Evolutionary conservation across 2,888 invertebrate species (phyloP).

Genomic region (Mermis nigrescens): DNA sequence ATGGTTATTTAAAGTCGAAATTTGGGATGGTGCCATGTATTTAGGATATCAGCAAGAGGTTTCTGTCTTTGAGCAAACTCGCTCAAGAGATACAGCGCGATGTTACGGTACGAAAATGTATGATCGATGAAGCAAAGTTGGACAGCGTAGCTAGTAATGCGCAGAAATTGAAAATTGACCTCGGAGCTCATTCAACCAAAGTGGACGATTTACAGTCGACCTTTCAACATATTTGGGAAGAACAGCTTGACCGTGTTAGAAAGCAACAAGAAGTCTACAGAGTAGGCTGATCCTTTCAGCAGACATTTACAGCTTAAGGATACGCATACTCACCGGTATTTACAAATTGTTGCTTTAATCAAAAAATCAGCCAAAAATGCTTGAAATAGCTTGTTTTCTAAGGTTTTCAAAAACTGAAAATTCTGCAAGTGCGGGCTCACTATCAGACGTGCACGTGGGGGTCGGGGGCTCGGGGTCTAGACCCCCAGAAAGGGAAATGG

Average conservation of each 20-base stretch:
- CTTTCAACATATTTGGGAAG: slow-evolving; percentile 46
- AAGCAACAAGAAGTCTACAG: slow-evolving; percentile 49
- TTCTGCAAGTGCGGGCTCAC: too few species aligned
- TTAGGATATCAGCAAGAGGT: slow-evolving; percentile 7
- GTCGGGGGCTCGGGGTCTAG: too few species aligned
- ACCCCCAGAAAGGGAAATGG: too few species aligned
- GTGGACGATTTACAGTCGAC: slow-evolving; percentile 23
- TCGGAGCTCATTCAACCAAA: slow-evolving; percentile 30
- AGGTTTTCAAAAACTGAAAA: too few species aligned
- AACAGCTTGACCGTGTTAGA: slow-evolving; percentile 49
- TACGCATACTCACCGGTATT: too few species aligned
- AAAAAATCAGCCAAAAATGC: too few species aligned
- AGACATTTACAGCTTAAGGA: too few species aligned
- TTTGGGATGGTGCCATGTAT: not conserved
- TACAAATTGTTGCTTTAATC: too few species aligned
- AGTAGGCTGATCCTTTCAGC: too few species aligned
- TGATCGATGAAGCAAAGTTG: slow-evolving; percentile 21
- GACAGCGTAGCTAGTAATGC: slow-evolving; percentile 16
- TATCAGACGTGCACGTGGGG: too few species aligned
- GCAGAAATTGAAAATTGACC: slow-evolving; percentile 22
- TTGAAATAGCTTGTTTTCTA: too few species aligned
- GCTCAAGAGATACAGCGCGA: slow-evolving; percentile 51
- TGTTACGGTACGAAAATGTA: slow-evolving; percentile 45
- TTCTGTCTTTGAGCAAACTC: slow-evolving; percentile 33
- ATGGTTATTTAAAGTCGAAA: too few species aligned